These are phyloP conservation scores for Arctia plantaginis DNA, from an alignment of 2,888 invertebrate genomes.

Conservation along the genomic window DNA sequence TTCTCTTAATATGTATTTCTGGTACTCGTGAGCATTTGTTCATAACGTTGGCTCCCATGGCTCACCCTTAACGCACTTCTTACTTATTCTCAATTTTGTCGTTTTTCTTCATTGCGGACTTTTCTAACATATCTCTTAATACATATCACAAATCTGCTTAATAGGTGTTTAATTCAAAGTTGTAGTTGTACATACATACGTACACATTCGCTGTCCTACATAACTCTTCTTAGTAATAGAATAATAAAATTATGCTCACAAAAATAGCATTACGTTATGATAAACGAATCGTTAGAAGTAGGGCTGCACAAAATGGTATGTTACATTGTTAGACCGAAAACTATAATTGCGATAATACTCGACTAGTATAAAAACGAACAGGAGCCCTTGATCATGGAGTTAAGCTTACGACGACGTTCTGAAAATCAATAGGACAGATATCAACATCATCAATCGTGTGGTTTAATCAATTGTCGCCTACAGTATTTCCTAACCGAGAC, in stretches of 20 bases:
- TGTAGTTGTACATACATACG: slow-evolving; percentile 8
- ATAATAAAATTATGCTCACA: slow-evolving; percentile 17
- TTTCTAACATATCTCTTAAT: slow-evolving; percentile 63
- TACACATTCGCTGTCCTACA: slow-evolving; percentile 14
- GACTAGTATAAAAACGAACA: not conserved
- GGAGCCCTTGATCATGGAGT: not conserved
- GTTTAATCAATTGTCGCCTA: no score
- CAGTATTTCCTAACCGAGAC: no score
- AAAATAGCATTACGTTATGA: slow-evolving; percentile 9
- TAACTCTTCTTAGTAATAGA: slow-evolving; percentile 3
- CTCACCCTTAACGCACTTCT: not conserved
- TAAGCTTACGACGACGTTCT: not conserved
- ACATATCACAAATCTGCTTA: slow-evolving; percentile 61
- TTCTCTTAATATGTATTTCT: not conserved
- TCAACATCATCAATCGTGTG: no score
- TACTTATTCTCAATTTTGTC: not conserved
- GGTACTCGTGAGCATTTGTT: not conserved
- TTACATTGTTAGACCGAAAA: slow-evolving; percentile 1
- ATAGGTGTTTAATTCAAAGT: slow-evolving; percentile 24
- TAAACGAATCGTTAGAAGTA: slow-evolving; percentile 7
- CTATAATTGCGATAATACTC: not conserved
- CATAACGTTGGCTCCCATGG: not conserved
- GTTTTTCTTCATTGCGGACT: slow-evolving; percentile 16
- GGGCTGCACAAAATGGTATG: slow-evolving; percentile 8
- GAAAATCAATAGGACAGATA: no score